These are phyloP conservation scores for Callospermophilus lateralis DNA, from an alignment of 2,113 vertebrate genomes.

Conservation along the genomic window DNA sequence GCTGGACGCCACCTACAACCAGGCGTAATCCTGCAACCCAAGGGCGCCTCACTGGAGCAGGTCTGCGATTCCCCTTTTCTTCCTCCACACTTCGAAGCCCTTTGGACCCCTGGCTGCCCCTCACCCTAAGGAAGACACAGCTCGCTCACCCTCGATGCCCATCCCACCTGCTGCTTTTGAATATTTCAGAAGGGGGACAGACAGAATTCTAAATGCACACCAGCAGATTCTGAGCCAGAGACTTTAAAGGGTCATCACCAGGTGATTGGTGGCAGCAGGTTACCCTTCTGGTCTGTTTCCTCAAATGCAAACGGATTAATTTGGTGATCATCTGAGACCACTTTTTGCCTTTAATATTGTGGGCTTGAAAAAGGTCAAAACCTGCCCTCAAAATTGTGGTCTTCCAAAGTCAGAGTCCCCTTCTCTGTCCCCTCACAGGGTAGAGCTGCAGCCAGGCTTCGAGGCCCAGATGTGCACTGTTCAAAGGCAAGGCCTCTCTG, in stretches of 20 bases:
- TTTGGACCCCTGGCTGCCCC: neutral
- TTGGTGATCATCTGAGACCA: neutral
- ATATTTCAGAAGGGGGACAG: neutral
- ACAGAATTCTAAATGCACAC: neutral
- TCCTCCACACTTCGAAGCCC: neutral
- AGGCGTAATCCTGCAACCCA: neutral
- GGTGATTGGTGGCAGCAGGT: neutral
- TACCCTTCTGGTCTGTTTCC: neutral
- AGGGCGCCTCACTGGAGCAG: neutral
- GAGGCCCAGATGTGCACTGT: neutral
- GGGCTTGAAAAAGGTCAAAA: neutral
- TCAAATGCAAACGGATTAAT: neutral
- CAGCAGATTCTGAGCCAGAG: neutral
- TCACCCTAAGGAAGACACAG: neutral
- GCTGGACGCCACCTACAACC: too few relatives aligned
- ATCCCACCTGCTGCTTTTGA: neutral
- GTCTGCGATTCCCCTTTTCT: neutral
- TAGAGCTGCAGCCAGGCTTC: neutral
- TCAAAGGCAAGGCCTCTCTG: neutral
- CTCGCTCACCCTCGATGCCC: neutral
- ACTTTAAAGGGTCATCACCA: neutral
- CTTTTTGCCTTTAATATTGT: neutral
- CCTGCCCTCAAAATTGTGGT: neutral
- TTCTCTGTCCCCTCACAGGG: rapidly evolving
- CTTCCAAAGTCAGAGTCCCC: neutral